Evolutionary conservation across 2,113 vertebrate genomes (phyloP).

Genomic region (Corvus moneduloides): DNA sequence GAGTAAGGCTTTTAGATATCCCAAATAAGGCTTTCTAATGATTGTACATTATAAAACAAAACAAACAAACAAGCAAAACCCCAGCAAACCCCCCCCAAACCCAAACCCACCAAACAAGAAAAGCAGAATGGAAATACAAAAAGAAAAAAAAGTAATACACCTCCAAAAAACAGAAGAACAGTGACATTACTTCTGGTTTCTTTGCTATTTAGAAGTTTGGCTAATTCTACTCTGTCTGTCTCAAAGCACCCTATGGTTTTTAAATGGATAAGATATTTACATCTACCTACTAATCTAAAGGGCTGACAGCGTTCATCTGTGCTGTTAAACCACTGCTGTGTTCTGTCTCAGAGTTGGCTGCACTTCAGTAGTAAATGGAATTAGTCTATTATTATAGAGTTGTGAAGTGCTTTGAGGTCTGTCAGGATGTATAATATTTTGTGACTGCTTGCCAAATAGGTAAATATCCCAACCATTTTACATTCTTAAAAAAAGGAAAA

Average conservation of each 20-base stretch:
- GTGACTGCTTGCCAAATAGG: neutral
- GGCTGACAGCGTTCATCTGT: constrained; percentile 37
- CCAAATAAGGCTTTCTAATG: neutral
- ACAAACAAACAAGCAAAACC: too few relatives aligned
- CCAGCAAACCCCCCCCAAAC: too few relatives aligned
- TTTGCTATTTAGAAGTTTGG: neutral
- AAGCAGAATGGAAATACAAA: neutral
- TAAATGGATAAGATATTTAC: constrained; percentile 41
- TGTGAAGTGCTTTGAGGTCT: constrained; percentile 11
- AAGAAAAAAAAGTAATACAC: neutral
- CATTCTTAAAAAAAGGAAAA: neutral
- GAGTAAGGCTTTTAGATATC: neutral
- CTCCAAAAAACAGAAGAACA: neutral
- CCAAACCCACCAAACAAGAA: too few relatives aligned
- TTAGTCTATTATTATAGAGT: constrained; percentile 18
- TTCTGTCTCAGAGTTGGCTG: constrained; percentile 19
- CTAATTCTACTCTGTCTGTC: neutral
- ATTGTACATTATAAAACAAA: neutral
- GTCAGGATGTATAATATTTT: neutral
- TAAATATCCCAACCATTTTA: neutral
- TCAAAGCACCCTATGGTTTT: neutral
- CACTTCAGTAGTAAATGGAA: constrained; percentile 11
- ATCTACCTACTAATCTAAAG: constrained; percentile 16
- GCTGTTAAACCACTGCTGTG: constrained; percentile 52
- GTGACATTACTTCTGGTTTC: neutral